Base-by-base conservation (phyloP, 2,113 vertebrate species). In the Entomyzon cyanotis region DNA sequence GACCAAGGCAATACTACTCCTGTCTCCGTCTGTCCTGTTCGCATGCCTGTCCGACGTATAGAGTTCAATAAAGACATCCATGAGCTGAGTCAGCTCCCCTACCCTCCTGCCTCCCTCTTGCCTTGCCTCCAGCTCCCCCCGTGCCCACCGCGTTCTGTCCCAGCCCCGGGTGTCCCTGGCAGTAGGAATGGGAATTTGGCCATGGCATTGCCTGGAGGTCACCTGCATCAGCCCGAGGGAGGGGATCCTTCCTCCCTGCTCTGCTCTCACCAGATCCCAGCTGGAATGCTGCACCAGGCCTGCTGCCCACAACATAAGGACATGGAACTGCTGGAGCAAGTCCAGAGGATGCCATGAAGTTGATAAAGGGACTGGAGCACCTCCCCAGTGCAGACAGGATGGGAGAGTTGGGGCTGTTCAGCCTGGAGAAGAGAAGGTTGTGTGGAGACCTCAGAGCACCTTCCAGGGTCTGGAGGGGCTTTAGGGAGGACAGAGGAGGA, bases 51-150 rank as follows among this genome's bases (percentile, higher is more conserved):
- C 95, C 92, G 0, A 33, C 23, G 3, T 75, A 35, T 95, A 78
- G 52, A 96, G 71, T 88, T 90, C n/a, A 98, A 98, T 98, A 98
- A 98, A 98, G 88, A 98, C 94, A 89, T 85, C 85, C 80, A n/a
- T 0, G 94, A 97, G 96, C 95, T 91, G 25, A 81, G 85, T 30
- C 92, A 91, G 96, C 93, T 97, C 97, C 90, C 16, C 5, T 30
- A 94, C 84, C 58, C 25, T 87, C 93, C 82, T 64, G 93, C n/a
- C 87, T 86, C 73, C 19, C 3, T 5, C 10, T 10, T 9, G 73
- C 76, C 84, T 84, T 53, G 3, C 42, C 12, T 1, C 6, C 0
- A 1, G 17, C 18, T 56, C 65, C 27, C 47, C 6, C 19, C 0
- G 0, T 9, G 12, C 65, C 62, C 33, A 7, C 49, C 4, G 16